Base-by-base conservation (phyloP, 2,797 vertebrate species). In the Odontamblyopus lacepedii region DNA sequence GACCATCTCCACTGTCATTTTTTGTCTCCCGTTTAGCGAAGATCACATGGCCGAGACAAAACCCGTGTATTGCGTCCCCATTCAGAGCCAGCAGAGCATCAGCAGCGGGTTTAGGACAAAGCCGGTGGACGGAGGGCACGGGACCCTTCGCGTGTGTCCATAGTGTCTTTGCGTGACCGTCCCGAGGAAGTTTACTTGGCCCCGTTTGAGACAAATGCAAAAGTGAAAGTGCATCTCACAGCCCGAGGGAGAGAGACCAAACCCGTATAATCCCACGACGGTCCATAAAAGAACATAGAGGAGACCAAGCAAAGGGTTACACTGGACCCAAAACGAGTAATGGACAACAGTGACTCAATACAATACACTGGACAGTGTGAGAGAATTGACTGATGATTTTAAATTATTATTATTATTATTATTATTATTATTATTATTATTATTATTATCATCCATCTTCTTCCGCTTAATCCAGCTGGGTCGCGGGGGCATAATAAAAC, bases 141-240 rank as follows among this genome's bases (percentile, higher is more conserved):
- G 6, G 65, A 81, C 85, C 85, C 83, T 85, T 87, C 82, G 77
- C 44, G 70, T 70, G 30, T 63, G 76, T 76, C 78, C 77, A 72
- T 72, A 74, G 80, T 84, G 88, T 92, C 88, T 92, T 67, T 82
- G 85, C 72, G 79, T 93, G 90, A 92, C 90, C 92, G 82, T 92
- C 85, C 78, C 78, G 79, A 88, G 84, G 90, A 90, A 90, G 92
- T 92, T 90, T 92, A 89, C 90, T 90, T 91, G 87, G 83, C 89
- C 90, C 83, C 87, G 86, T 90, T 92, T 89, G 88, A 86, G 74
- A 77, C 76, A 70, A 81, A 89, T 77, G 92, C 88, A 91, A 94
- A 91, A 90, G 88, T 89, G 83, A 86, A 78, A 48, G 18, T 32
- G 61, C 77, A 38, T 63, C 30, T 88, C 83, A 41, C 4, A 79